Base-by-base conservation (phyloP, 2,888 invertebrate species). In the Papilio gigon region DNA sequence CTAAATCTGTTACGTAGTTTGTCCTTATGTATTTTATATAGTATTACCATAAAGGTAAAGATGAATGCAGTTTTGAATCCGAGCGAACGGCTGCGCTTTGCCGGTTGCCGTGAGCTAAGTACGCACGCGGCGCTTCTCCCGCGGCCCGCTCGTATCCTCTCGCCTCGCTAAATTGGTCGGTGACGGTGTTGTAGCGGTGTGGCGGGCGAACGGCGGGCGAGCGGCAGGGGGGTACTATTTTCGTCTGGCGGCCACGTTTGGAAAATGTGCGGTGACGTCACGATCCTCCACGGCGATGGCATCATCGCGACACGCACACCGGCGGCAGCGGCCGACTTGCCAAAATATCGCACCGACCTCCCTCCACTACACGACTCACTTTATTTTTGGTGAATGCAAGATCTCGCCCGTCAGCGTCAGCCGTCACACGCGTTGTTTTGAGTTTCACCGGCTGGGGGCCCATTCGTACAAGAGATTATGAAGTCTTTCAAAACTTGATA, bases 201-300 rank as follows among this genome's bases (percentile, higher is more conserved):
- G 87, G 84, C 84, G 84, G 85, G 81, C 79, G 88, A 80, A 88
- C 83, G 84, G 85, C 80, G 81, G 88, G 80, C 87, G 87, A 84
- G 87, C 84, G 89, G 44, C 3, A 22, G 44, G 44, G 44, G 89
- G 88, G 87, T 30, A 84, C 90, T 92, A 92, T 92, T 92, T 92
- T 90, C 86, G 92, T 92, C 91, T 92, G 91, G 89, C 90, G 88
- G 90, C 89, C 90, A 89, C 90, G 90, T 90, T 92, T 90, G 90
- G 89, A 91, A 90, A 91, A 92, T 88, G 90, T 84, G 84, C 79
- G 89, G 82, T 90, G 90, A 91, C 91, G 91, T 92, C 91, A 92
- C 88, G 83, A 81, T 86, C 86, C 85, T 87, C 90, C 84, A 83
- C 85, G 83, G 90, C 90, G 91, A 90, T 92, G 91, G 89, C 90